Conservation (phyloP, 2,888 invertebrate species). For the Meganola albula region DNA sequence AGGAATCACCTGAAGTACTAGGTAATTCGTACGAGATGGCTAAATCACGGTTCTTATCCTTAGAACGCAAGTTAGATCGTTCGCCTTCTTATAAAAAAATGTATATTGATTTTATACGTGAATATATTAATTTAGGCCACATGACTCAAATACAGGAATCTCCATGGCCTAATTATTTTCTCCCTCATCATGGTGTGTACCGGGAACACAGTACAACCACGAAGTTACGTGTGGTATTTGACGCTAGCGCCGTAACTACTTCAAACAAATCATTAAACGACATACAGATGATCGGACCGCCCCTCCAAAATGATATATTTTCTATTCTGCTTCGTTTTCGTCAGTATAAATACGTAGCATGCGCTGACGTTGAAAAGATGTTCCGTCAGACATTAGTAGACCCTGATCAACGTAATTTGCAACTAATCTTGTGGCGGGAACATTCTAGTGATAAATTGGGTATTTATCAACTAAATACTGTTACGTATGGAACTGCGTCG, state of each 20-base stretch:
- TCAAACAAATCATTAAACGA: slow-evolving; percentile 3
- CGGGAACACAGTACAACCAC: slow-evolving; percentile 2
- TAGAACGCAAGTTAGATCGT: too few relatives aligned
- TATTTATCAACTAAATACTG: not conserved
- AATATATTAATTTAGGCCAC: not conserved
- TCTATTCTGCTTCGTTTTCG: slow-evolving; percentile 1
- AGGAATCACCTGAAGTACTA: too few relatives aligned
- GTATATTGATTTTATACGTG: not conserved
- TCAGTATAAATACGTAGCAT: slow-evolving; percentile 4
- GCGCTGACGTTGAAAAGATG: slow-evolving; percentile 4
- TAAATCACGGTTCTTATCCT: too few relatives aligned
- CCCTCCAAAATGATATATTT: slow-evolving; percentile 5
- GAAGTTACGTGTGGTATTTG: slow-evolving; percentile 3
- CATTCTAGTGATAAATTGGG: not conserved
- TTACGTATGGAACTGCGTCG: not conserved
- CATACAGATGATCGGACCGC: not conserved
- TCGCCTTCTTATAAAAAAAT: not conserved
- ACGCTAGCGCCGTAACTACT: not conserved
- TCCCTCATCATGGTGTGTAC: not conserved
- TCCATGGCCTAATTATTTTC: not conserved
- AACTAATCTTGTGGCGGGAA: slow-evolving; percentile 1
- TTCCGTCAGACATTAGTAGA: not conserved
- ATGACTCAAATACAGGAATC: not conserved
- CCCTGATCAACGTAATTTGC: not conserved
- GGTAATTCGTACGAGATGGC: too few relatives aligned